phyloP scores from a whole-genome alignment of 1,140 invertebrate genomes.

The Parasteatoda tepidariorum region DNA sequence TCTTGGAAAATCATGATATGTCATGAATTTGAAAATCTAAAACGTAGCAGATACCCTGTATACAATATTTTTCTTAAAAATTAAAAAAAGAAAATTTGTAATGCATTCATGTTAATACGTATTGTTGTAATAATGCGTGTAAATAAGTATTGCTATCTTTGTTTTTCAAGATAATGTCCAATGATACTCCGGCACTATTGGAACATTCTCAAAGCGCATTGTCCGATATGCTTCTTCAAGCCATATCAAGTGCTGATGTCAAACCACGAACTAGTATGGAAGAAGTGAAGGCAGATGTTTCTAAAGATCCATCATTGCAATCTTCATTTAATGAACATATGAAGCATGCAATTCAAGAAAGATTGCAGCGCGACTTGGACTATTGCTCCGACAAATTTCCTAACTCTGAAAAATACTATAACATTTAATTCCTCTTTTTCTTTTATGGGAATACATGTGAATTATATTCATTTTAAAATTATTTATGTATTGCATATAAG shows the following conservation, averaged over 20 bases:
- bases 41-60: too few relatives aligned
- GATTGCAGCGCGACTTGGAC: constrained; percentile 70
- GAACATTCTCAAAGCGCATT: constrained; percentile 64
- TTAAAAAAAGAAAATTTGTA: too few relatives aligned
- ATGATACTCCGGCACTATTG: constrained; percentile 59
- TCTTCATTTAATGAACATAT: constrained; percentile 70
- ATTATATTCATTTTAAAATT: too few relatives aligned
- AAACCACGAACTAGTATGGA: constrained; percentile 70
- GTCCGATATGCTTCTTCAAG: constrained; percentile 70
- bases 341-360: constrained; percentile 67
- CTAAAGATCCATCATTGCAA: constrained; percentile 69
- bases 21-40: too few relatives aligned
- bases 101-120: too few relatives aligned
- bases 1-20: too few relatives aligned
- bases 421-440: too few relatives aligned
- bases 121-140: too few relatives aligned
- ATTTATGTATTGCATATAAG: too few relatives aligned
- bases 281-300: constrained; percentile 68
- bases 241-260: constrained; percentile 71
- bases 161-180: constrained; percentile 69
- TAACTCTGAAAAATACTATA: constrained; percentile 70
- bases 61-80: too few relatives aligned
- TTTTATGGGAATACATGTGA: too few relatives aligned
- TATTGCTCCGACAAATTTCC: constrained; percentile 72
- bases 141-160: too few relatives aligned